Base-by-base conservation (phyloP, 2,888 invertebrate genomes). In the Caradrina kadenii region DNA sequence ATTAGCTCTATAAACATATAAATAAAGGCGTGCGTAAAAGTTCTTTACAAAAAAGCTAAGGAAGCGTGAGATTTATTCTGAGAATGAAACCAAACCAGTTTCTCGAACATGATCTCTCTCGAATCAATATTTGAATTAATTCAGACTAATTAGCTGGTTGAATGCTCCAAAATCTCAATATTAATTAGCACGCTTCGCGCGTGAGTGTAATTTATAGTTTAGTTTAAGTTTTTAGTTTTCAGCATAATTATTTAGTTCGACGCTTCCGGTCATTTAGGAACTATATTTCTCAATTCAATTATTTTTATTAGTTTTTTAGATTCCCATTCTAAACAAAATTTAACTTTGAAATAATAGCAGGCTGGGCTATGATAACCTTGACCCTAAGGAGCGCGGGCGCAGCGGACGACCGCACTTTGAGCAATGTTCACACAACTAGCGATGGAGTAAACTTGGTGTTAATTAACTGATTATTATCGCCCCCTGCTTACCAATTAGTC, bases 371-470 rank as follows among this genome's bases (percentile, higher is more conserved):
- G 52, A 64, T 77, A 86, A 82, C 89, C 89, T 88, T 90, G 90
- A 90, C 89, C 89, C 76, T 72, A 26, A 56, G 65, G 45, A 81
- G 86, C 83, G 86, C 83, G 60, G 82, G 86, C 85, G 88, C 87
- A 79, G 76, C 82, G 67, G 60, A 75, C 79, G 65, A 67, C 73
- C 68, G 75, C 59, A 49, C 76, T 70, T 80, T 80, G 73, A 80
- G 76, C 79, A 79, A 80, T 73, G 70, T 85, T 83, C 84, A 85
- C 81, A 81, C 84, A 80, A 71, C 73, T 60, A 70, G 52, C 60
- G 61, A 69, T 73, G 71, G 60, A 83, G 84, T 79, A 76, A 85
- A 84, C 56, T 81, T 54, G 45, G 59, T 76, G 82, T 73, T 84
- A 83, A 84, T 85, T 81, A 85, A 81, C 74, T 77, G 74, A 84